These are phyloP conservation scores for Pomacea maculata DNA, from an alignment of 1,140 invertebrate genomes.

Conservation along the genomic window DNA sequence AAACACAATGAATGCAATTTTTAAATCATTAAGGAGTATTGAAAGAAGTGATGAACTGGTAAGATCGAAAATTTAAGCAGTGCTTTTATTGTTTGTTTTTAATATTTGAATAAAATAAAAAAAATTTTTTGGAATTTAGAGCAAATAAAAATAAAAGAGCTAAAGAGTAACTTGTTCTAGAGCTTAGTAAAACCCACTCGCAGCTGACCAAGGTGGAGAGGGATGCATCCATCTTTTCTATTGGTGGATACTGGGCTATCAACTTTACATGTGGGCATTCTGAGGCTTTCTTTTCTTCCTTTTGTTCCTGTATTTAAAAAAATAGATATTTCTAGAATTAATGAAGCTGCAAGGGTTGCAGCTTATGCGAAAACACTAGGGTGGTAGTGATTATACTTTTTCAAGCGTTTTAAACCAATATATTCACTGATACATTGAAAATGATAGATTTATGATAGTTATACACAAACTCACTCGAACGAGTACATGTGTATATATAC, in stretches of 20 bases:
- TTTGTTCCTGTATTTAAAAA: conserved; percentile 73
- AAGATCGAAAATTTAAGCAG: too few relatives aligned
- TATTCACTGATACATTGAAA: not conserved
- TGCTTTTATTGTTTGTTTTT: not conserved
- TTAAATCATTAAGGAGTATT: too few relatives aligned
- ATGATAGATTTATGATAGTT: not conserved
- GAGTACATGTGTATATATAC: too few relatives aligned
- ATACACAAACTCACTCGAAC: too few relatives aligned
- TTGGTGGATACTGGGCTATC: conserved; percentile 68
- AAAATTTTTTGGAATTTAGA: not conserved
- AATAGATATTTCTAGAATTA: not conserved
- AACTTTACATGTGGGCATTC: conserved; percentile 79
- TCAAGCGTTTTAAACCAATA: not conserved
- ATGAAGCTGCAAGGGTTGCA: not conserved
- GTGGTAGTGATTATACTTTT: not conserved
- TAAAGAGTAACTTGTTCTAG: not conserved
- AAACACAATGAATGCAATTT: too few relatives aligned
- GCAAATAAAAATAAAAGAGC: not conserved
- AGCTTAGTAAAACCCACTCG: conserved; percentile 51
- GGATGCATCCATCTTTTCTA: conserved; percentile 72
- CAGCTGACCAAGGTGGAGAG: conserved; percentile 66
- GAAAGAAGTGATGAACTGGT: too few relatives aligned
- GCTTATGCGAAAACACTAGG: not conserved
- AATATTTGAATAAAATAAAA: not conserved
- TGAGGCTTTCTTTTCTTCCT: conserved; percentile 72